Evolutionary conservation across 2,113 vertebrate genomes (phyloP).

Genomic region (Brachypteracias leptosomus): DNA sequence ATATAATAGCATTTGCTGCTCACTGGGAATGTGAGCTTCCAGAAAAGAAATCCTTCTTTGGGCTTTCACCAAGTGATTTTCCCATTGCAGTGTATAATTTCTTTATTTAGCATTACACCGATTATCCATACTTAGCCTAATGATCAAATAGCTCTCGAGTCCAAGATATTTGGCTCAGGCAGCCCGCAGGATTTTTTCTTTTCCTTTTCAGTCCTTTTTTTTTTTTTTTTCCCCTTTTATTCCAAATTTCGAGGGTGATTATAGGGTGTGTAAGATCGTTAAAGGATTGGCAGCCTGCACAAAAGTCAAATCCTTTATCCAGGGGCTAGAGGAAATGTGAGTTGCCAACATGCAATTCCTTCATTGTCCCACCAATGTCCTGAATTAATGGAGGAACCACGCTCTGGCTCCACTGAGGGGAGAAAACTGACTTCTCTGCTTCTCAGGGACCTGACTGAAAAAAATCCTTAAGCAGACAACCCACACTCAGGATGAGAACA

Average conservation of each 20-base stretch:
- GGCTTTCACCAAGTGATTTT: slow-evolving; percentile 43
- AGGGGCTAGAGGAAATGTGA: slow-evolving; percentile 61
- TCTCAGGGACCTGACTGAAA: neutral
- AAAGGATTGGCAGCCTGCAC: slow-evolving; percentile 65
- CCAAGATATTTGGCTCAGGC: slow-evolving; percentile 57
- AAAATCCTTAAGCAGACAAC: neutral
- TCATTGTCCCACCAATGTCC: slow-evolving; percentile 44
- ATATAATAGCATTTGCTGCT: slow-evolving; percentile 13
- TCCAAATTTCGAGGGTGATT: slow-evolving; percentile 69
- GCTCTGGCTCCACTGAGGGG: neutral
- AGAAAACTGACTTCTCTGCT: neutral
- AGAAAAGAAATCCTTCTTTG: slow-evolving; percentile 46
- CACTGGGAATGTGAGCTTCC: neutral
- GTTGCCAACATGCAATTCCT: slow-evolving; percentile 55
- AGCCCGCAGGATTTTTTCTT: slow-evolving; percentile 36
- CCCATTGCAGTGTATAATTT: slow-evolving; percentile 65
- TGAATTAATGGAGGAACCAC: slow-evolving; percentile 32
- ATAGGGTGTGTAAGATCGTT: slow-evolving; percentile 64
- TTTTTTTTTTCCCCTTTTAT: slow-evolving; percentile 20
- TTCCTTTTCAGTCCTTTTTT: slow-evolving; percentile 46
- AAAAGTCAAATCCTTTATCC: slow-evolving; percentile 65
- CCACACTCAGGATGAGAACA: neutral
- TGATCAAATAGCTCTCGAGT: slow-evolving; percentile 67
- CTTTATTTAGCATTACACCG: slow-evolving; percentile 67
- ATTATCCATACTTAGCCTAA: slow-evolving; percentile 71